phyloP scores from a whole-genome alignment of 2,113 vertebrate species.

The Arothron firmamentum region DNA sequence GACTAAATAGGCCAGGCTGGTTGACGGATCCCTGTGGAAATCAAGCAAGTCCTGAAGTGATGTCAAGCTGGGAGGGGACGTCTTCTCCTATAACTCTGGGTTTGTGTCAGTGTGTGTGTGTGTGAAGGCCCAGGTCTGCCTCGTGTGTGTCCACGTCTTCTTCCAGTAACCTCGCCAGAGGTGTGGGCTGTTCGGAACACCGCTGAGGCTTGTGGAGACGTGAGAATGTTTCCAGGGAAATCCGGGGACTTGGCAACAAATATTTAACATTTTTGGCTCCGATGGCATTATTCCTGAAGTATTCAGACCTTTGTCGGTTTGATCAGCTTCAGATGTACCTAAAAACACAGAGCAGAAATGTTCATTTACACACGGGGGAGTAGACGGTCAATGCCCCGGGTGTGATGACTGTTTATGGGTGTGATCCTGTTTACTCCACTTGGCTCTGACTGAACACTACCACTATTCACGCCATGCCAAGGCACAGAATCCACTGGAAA shows the following conservation, averaged over 20 bases:
- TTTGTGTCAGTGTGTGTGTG: no score
- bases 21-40: conserved; percentile 15
- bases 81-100: no score
- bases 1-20: conserved; percentile 26
- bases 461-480: conserved; percentile 51
- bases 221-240: no score
- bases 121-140: no score
- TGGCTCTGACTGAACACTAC: conserved; percentile 50
- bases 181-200: no score
- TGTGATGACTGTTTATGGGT: conserved; percentile 41
- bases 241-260: no score
- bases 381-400: no score
- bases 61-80: conserved; percentile 6
- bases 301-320: neutral
- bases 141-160: no score
- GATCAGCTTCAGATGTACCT: neutral
- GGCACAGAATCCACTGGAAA: conserved; percentile 11
- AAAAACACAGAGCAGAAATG: neutral
- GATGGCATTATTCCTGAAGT: neutral
- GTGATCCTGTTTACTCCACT: conserved; percentile 41
- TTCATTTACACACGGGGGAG: no score
- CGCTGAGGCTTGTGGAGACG: no score
- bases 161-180: no score
- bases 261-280: no score
- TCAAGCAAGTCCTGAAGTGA: conserved; percentile 37